Evolutionary conservation across 2,797 vertebrate genomes (phyloP), one percentile per base, ranked within the genome.

Genomic region (Tangara arthus): DNA sequence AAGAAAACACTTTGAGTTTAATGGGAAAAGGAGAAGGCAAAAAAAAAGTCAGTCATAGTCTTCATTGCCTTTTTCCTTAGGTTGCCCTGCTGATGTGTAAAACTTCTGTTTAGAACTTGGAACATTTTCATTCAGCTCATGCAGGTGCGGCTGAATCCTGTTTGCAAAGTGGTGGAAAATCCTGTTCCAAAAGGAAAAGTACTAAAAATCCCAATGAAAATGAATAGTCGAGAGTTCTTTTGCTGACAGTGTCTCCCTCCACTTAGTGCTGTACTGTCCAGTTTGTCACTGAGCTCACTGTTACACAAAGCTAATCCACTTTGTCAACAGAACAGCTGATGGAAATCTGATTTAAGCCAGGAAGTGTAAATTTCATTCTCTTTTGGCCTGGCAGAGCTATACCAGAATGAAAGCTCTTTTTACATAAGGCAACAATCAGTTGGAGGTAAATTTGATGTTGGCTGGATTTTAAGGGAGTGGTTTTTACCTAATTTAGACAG

Each of bases 321-420:
- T 93, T 85, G 76, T 53, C 64, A 63, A 42, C 24, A 82, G 73
- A 77, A n/a, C 68, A 89, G 83, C 49, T 89, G 50, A 90, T 78
- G 71, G 56, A 95, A 90, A 95, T 82, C 83, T 92, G 83, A 78
- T 34, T 92, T 94, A 89, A 90, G 71, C 27, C 71, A 81, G 93
- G 87, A 94, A 84, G 52, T 32, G 6, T 71, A 52, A 46, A 86
- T 72, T 94, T 96, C 47, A 21, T 66, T 91, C 56, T 90, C 63
- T 56, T 72, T 76, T 73, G 52, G 34, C 53, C 14, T 44, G 34
- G 44, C 55, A 94, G 71, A 85, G 50, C 66, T 73, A 4, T 35
- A 55, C 30, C 53, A 82, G 64, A 82, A 68, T n/a, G 28, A 57
- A 92, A 82, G 35, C 73, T 90, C 30, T 73, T 7, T 80, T 89